A percentile compares a stretch with the other conserved stretches of the same genome.
These are phyloP conservation scores for Prietella phreatophila DNA, from an alignment of 2,113 vertebrate genomes.

Conservation along the genomic window DNA sequence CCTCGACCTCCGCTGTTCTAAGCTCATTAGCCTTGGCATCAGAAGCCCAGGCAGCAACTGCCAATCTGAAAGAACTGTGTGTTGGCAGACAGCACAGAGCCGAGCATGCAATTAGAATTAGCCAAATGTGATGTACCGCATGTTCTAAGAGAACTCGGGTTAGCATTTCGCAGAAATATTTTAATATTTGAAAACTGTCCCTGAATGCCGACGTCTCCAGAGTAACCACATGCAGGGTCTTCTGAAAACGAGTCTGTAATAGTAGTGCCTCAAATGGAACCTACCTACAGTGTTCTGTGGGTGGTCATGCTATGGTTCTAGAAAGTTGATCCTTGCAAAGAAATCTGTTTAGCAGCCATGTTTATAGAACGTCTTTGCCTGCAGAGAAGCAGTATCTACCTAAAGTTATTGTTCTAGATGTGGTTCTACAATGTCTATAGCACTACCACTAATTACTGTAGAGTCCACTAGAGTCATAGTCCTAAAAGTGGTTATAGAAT, in stretches of 20 bases:
- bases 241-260: not conserved
- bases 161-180: not conserved
- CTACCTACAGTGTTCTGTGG: not conserved
- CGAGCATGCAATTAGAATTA: not conserved
- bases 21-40: constrained; percentile 34
- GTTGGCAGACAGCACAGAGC: not conserved
- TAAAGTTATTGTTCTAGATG: not conserved
- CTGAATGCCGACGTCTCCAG: not conserved
- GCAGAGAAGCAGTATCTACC: not conserved
- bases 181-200: not conserved
- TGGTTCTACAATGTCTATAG: not conserved
- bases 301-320: not conserved
- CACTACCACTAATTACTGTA: not conserved
- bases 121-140: not conserved
- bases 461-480: not conserved
- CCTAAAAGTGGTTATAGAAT: not conserved
- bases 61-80: not conserved
- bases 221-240: not conserved
- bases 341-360: not conserved
- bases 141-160: not conserved
- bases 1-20: not conserved
- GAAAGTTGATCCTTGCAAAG: not conserved
- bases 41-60: constrained; percentile 5
- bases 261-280: no score
- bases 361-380: not conserved